Conservation (phyloP, 1,140 invertebrate genomes). For the Stegodyphus mimosarum region DNA sequence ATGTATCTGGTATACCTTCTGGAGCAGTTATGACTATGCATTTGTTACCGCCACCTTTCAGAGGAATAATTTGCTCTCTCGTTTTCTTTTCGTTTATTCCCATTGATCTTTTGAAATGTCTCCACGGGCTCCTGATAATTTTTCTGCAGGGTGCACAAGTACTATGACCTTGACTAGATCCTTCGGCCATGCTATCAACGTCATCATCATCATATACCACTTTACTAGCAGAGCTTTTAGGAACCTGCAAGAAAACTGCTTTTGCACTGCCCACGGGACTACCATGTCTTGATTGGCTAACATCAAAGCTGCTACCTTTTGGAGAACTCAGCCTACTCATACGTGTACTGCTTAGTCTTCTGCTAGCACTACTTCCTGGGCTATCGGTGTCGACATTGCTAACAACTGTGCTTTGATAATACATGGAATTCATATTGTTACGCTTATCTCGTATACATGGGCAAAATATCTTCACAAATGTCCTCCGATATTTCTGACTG, state of each 20-base stretch:
- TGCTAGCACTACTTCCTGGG: slow-evolving; percentile 36
- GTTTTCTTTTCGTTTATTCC: slow-evolving; percentile 16
- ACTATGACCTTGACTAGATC: background rate
- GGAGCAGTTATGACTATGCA: slow-evolving; percentile 55
- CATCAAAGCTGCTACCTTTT: background rate
- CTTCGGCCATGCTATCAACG: slow-evolving; percentile 7
- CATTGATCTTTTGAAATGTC: slow-evolving; percentile 17
- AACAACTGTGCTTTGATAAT: slow-evolving; percentile 51
- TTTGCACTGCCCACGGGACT: background rate
- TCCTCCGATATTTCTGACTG: slow-evolving; percentile 80
- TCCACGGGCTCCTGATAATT: slow-evolving; percentile 25
- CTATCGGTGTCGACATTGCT: slow-evolving; percentile 56
- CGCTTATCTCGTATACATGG: slow-evolving; percentile 65
- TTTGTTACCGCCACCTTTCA: slow-evolving; percentile 55
- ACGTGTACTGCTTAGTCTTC: slow-evolving; percentile 18
- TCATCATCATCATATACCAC: slow-evolving; percentile 45
- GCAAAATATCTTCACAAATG: slow-evolving; percentile 77
- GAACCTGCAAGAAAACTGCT: slow-evolving; percentile 41
- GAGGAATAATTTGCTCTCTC: slow-evolving; percentile 38
- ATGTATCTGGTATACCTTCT: slow-evolving; percentile 28
- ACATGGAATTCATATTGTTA: slow-evolving; percentile 40
- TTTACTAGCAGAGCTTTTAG: slow-evolving; percentile 15
- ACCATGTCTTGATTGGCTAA: background rate
- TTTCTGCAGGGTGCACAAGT: slow-evolving; percentile 18
- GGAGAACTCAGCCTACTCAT: background rate